Percentiles rank a stretch among this genome's conserved stretches.
Evolutionary conservation across 2,797 vertebrate species (phyloP).

Genomic region (Dicrostonyx torquatus): DNA sequence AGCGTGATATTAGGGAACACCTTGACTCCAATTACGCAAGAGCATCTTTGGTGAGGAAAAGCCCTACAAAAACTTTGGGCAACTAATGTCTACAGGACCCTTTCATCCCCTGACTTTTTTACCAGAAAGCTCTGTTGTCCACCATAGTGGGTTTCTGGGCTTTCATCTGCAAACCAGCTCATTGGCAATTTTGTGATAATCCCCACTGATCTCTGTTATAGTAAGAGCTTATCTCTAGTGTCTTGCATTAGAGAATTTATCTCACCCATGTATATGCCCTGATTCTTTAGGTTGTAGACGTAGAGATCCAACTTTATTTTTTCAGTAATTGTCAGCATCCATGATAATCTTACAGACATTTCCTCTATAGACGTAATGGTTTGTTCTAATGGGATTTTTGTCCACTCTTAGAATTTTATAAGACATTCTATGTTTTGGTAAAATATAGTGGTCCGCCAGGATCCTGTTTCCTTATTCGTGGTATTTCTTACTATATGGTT

Average conservation of each 20-base stretch:
- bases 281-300: constrained; percentile 51
- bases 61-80: not conserved
- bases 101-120: not conserved
- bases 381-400: constrained; percentile 15
- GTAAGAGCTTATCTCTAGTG: constrained; percentile 45
- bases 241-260: constrained; percentile 13
- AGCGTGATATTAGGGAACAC: not conserved
- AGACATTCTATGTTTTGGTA: constrained; percentile 35
- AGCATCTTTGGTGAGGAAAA: not conserved
- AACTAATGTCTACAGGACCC: not conserved
- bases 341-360: constrained; percentile 52
- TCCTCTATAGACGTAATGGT: constrained; percentile 27
- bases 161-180: constrained; percentile 61
- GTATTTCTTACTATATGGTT: constrained; percentile 45
- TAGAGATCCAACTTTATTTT: not conserved
- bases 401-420: constrained; percentile 1
- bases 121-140: constrained; percentile 8
- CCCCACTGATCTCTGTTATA: not conserved
- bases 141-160: not conserved
- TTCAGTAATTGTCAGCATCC: constrained; percentile 50
- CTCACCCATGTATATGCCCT: not conserved
- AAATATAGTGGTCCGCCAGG: not conserved
- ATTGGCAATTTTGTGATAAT: constrained; percentile 30
- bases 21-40: not conserved
- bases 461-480: constrained; percentile 33